Base-by-base conservation (phyloP, 2,888 invertebrate genomes). In the Archips xylosteana region DNA sequence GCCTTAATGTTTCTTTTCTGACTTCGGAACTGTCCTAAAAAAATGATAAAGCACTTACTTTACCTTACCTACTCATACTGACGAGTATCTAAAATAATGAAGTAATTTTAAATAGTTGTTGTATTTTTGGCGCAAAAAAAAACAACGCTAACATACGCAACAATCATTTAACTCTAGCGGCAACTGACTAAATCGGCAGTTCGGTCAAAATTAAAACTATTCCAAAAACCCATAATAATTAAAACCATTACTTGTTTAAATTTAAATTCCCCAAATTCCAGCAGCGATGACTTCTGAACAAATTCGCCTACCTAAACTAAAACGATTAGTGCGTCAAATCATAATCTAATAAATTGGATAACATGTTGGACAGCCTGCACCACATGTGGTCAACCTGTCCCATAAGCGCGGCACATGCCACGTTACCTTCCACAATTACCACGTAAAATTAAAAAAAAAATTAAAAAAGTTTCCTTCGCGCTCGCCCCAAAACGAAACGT, bases 381-480 rank as follows among this genome's bases (percentile, higher is more conserved):
- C 94, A 90, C 92, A 94, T 94, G 93, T 92, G 94, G 94, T 92
- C 92, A 93, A 94, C 94, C 94, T 94, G 94, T 92, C 92, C 88
- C 91, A 91, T 91, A 92, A 89, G 88, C 84, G 83, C 84, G 93
- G 94, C 94, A 94, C 94, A 94, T 94, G 94, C 93, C 92, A 92
- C 88, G 90, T 85, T 87, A 85, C 89, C 89, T 87, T 86, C 88
- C 86, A 89, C 92, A 89, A 92, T 92, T 90, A 91, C 89, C 82
- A 81, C 84, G 84, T 85, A 83, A 87, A 85, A 81, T 86, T 86
- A 87, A 89, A 92, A 83, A 89, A 89, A 90, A 85, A 82, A 82
- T 80, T 83, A 82, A 79, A 83, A 86, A 84, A 86, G 85, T 83
- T 15, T 80, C 75, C 49, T 74, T 42, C 23, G 6, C 5, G 39